Base-by-base conservation (phyloP, 2,797 vertebrate species). In the Perodicticus potto region DNA sequence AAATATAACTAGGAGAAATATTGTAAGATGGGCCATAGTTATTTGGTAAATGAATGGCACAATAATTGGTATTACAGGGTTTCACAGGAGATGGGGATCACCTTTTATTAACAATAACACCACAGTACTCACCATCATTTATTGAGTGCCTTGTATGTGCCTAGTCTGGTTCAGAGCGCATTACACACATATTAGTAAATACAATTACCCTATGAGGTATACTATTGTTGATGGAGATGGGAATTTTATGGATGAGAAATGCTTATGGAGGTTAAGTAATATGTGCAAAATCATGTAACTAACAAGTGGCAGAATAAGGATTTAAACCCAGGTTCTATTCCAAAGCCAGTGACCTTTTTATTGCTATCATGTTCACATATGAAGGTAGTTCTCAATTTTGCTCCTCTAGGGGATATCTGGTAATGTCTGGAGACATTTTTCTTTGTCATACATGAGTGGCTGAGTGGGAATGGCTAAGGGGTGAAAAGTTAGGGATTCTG, bases 221-320 rank as follows among this genome's bases (percentile, higher is more conserved):
- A 80, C 32, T 69, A 81, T 80, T 91, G 78, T 40, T 80, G 29
- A 76, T 19, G 16, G 55, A 29, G 23, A 78, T 37, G 13, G n/a
- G 12, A 93, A 88, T 74, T 95, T 80, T 59, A 92, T 23, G 74
- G 55, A 53, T 73, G 29, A 76, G 43, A 96, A 96, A 90, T 34
- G 11, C 17, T 73, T 81, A 81, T 0, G 67, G 70, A 92, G 61
- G 45, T 90, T 95, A 95, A 85, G n/a, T 67, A 87, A 84, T 20
- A 72, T 20, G 57, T 23, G 20, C 27, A 63, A 85, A 6, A 45
- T 78, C 11, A 92, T 0, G 59, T 25, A 82, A 23, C 49, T 74
- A 92, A 12, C 82, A 88, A 88, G 65, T 16, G 32, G 81, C 23
- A 78, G 69, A 96, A 61, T 23, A 92, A 37, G 34, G 32, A 86